Conservation (phyloP, 2,113 vertebrate species). For the Chionomys nivalis region DNA sequence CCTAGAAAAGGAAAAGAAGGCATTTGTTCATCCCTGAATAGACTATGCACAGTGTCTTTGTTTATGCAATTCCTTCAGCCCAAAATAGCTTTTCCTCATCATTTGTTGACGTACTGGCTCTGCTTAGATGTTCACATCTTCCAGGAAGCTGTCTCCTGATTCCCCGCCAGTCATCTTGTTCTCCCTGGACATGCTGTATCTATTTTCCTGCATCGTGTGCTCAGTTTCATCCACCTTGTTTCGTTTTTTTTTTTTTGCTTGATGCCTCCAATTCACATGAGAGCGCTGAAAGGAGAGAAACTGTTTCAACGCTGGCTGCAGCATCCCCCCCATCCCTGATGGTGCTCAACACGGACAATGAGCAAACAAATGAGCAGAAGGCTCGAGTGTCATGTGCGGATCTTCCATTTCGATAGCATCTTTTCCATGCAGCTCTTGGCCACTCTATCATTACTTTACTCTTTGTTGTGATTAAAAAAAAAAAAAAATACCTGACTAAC, state of each 20-base stretch:
- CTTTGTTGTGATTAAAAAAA: too few species aligned
- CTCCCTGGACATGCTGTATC: not conserved
- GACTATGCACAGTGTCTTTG: not conserved
- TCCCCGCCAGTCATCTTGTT: not conserved
- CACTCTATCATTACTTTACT: not conserved
- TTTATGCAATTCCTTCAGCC: not conserved
- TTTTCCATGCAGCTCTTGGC: not conserved
- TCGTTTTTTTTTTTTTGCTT: not conserved
- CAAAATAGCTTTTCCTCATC: not conserved
- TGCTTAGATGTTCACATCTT: not conserved
- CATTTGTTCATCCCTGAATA: not conserved
- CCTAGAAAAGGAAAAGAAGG: not conserved
- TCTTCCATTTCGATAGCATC: accelerated
- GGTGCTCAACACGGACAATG: not conserved
- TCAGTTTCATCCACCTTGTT: not conserved
- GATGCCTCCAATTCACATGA: not conserved
- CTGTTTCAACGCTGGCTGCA: not conserved
- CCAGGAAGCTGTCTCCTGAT: not conserved
- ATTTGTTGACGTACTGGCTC: not conserved
- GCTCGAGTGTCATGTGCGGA: accelerated
- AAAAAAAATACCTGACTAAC: not conserved
- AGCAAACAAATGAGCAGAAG: not conserved
- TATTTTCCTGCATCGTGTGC: not conserved
- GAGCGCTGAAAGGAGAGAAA: not conserved
- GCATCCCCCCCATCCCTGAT: not conserved